These are phyloP conservation scores for Nyctibius bracteatus DNA, from an alignment of 2,113 vertebrate genomes.

Conservation along the genomic window DNA sequence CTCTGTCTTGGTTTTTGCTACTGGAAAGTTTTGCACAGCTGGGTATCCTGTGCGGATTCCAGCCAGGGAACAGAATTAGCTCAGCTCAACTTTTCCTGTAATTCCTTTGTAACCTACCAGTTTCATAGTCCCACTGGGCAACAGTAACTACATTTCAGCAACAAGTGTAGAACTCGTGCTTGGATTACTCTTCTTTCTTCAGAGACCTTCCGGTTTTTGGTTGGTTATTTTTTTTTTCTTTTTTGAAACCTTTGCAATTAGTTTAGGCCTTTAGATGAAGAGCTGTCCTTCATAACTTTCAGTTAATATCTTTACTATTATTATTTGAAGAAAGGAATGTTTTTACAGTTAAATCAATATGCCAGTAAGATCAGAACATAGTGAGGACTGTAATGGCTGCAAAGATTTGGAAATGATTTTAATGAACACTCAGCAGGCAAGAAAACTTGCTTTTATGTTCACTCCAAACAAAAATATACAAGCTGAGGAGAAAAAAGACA, in stretches of 20 bases:
- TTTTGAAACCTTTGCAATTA: neutral
- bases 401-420: conserved; percentile 62
- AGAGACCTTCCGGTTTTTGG: neutral
- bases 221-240: neutral
- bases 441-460: conserved; percentile 57
- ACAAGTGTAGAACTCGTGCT: neutral
- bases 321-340: conserved; percentile 38
- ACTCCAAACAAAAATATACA: conserved; percentile 58
- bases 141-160: neutral
- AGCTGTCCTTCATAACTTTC: neutral
- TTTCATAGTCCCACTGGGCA: neutral
- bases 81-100: neutral
- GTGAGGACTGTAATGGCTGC: conserved; percentile 39
- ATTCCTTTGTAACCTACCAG: neutral
- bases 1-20: no score
- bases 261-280: neutral
- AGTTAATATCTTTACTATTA: conserved; percentile 24
- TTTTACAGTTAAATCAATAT: conserved; percentile 60
- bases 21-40: neutral
- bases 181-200: neutral
- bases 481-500: conserved; percentile 34
- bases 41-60: neutral
- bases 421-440: conserved; percentile 64
- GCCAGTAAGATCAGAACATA: conserved; percentile 41
- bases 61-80: neutral